A percentile compares a stretch with the other conserved stretches of the same genome.
Evolutionary conservation across 2,797 vertebrate species (phyloP).

Genomic region (Sarcophilus harrisii): DNA sequence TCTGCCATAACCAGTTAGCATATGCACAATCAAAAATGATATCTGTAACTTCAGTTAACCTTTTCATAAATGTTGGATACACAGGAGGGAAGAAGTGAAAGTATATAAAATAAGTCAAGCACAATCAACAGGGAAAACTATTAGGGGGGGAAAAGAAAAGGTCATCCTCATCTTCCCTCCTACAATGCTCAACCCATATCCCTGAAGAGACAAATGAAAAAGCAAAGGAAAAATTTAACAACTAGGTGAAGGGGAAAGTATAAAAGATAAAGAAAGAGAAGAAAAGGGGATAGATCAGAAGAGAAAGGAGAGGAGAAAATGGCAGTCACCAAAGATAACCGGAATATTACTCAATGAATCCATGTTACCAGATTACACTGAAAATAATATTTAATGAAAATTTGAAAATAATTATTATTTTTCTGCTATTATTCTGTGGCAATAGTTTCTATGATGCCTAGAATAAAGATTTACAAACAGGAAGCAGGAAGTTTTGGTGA

Average conservation of each 20-base stretch:
- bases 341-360: neutral
- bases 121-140: neutral
- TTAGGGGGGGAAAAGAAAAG: neutral
- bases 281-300: neutral
- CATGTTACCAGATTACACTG: too few species aligned
- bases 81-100: neutral
- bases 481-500: too few species aligned
- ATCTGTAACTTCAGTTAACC: neutral
- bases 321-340: too few species aligned
- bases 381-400: too few species aligned
- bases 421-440: too few species aligned
- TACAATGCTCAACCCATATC: neutral
- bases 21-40: neutral
- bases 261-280: neutral
- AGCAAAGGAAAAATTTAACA: too few species aligned
- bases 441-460: too few species aligned
- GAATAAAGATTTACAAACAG: too few species aligned
- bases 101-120: neutral
- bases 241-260: too few species aligned
- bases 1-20: neutral
- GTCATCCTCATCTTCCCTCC: neutral
- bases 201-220: neutral
- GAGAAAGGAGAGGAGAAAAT: neutral
- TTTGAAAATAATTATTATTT: too few species aligned
- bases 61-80: neutral